Base-by-base conservation (phyloP, 53 echinoderm and acorn worm species). In the Paracentrotus lividus region DNA sequence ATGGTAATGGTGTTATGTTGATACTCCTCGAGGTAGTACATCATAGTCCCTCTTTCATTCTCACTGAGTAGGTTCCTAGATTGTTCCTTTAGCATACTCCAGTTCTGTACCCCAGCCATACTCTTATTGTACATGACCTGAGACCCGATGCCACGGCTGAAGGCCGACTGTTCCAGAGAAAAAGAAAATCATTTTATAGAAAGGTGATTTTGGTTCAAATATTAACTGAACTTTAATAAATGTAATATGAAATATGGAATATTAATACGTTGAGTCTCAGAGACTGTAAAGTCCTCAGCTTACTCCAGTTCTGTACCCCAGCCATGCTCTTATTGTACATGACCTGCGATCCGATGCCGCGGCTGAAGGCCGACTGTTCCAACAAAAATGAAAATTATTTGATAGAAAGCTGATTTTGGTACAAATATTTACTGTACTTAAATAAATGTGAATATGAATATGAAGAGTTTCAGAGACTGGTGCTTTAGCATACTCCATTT, bases 81-180 rank as follows among this genome's bases (percentile, higher is more conserved):
- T 59, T 98, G 98, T 85, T 98, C 98, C 84, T 98, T 97, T 4
- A 98, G 96, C 98, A 98, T 95, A 44, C 96, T 97, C 98, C 98
- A 98, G 49, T 96, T 95, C 92, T 98, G 98, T 29, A 94, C 94
- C 43, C 94, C 94, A 23, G 96, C 94, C 86, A 95, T 89, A 16
- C 94, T 90, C 72, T 95, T 95, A 94, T 95, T 96, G 93, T 95
- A 96, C 97, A 98, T 97, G 90, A 97, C 93, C 55, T 97, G 97
- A 2, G 97, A 95, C 6, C 97, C 98, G 15, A 98, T 96, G 42
- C 98, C 98, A 77, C 94, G 94, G 51, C 94, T 98, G 94, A 98
- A 98, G 26, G 94, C 94, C 23, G 98, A 95, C 96, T 97, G 93
- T 60, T 64, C 31, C 29, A 29, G 64, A 13, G 64, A 64, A 8